These are phyloP conservation scores for Poecilobothrus nobilitatus DNA, from an alignment of 2,888 invertebrate genomes.

Conservation along the genomic window DNA sequence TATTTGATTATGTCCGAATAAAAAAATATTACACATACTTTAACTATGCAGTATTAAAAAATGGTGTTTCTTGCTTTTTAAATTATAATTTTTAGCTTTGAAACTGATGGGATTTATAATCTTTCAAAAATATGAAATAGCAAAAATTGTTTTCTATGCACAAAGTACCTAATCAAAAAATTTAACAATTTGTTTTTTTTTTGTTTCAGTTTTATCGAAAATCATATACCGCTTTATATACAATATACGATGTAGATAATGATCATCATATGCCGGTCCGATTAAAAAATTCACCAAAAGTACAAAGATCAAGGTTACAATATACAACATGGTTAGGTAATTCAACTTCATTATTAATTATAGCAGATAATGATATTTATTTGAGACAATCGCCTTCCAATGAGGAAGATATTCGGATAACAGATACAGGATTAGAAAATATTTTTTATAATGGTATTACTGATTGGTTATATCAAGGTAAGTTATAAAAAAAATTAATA, in stretches of 20 bases:
- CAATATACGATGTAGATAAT: conserved; percentile 83
- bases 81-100: too few relatives aligned
- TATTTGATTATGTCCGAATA: too few relatives aligned
- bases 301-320: conserved; percentile 66
- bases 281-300: conserved; percentile 63
- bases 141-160: too few relatives aligned
- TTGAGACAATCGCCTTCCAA: conserved; percentile 63
- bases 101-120: too few relatives aligned
- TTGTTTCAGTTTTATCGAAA: conserved; percentile 68
- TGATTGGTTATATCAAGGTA: conserved; percentile 96
- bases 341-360: conserved; percentile 67
- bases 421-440: conserved; percentile 68
- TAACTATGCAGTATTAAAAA: too few relatives aligned
- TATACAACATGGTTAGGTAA: conserved; percentile 76
- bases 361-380: conserved; percentile 84
- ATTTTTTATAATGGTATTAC: conserved; percentile 85
- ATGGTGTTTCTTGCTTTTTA: too few relatives aligned
- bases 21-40: too few relatives aligned
- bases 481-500: conserved; percentile 16
- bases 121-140: too few relatives aligned
- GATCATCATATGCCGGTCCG: conserved; percentile 81
- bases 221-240: conserved; percentile 81
- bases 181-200: conserved; percentile 14
- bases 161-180: too few relatives aligned
- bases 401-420: conserved; percentile 61